phyloP scores from a whole-genome alignment of 2,888 invertebrate species.

The Rhopalosiphum nymphaeae region DNA sequence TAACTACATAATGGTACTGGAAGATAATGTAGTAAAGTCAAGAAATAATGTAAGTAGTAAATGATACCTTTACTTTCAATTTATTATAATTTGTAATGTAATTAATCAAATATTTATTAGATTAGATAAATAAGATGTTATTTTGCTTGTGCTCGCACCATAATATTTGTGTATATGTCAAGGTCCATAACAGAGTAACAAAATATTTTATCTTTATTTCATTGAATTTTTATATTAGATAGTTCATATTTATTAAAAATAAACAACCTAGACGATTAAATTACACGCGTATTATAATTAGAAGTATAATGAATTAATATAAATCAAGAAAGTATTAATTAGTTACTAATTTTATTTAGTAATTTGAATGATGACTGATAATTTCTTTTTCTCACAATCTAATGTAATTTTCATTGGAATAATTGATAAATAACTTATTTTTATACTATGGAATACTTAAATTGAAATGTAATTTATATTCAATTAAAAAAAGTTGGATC shows the following conservation, averaged over 20 bases:
- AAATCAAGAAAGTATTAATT: neutral
- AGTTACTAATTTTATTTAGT: neutral
- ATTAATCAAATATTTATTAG: neutral
- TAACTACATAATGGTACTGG: neutral
- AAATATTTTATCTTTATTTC: neutral
- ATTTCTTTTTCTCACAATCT: neutral
- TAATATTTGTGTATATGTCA: neutral
- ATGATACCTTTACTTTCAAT: neutral
- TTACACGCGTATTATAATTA: neutral
- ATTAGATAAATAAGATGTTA: neutral
- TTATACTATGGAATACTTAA: too few species aligned
- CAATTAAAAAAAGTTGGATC: too few species aligned
- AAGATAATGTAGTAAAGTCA: conserved; percentile 21
- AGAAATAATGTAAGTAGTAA: neutral
- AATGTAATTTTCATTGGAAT: neutral
- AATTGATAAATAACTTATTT: neutral
- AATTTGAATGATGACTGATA: neutral
- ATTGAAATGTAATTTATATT: too few species aligned
- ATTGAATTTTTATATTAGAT: neutral
- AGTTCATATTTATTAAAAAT: neutral
- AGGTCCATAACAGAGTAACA: neutral
- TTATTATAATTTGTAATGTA: neutral
- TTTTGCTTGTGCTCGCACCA: neutral
- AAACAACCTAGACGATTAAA: neutral
- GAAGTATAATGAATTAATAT: neutral